Conservation (phyloP, 1,140 invertebrate genomes). For the Drosophila malerkotliana region DNA sequence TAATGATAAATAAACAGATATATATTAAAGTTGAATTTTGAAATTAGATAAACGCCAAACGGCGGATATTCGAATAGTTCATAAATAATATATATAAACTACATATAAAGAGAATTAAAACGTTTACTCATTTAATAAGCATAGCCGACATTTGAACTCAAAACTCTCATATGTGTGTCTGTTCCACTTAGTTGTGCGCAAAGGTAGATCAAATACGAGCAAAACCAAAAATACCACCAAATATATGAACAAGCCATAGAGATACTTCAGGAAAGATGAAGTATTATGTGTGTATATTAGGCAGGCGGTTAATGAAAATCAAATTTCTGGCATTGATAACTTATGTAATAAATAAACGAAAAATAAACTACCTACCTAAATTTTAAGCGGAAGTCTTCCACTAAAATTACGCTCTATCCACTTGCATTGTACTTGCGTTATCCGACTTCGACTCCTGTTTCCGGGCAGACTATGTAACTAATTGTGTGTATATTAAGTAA, state of each 20-base stretch:
- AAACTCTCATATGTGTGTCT: conserved; percentile 53
- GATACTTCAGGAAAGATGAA: conserved; percentile 21
- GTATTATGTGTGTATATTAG: conserved; percentile 37
- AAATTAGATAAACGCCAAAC: conserved; percentile 41
- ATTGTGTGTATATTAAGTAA: conserved; percentile 59
- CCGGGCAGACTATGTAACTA: conserved; percentile 35
- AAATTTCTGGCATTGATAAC: conserved; percentile 51
- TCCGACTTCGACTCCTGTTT: conserved; percentile 25
- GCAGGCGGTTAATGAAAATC: conserved; percentile 44
- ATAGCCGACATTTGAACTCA: conserved; percentile 67
- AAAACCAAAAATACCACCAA: conserved; percentile 33
- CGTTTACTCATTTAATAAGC: conserved; percentile 60
- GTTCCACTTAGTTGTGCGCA: conserved; percentile 57
- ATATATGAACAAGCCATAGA: conserved; percentile 33
- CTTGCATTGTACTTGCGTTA: conserved; percentile 43
- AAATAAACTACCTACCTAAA: conserved; percentile 55
- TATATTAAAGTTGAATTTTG: conserved; percentile 71
- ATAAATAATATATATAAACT: conserved; percentile 22
- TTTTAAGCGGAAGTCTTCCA: conserved; percentile 84
- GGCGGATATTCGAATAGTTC: conserved; percentile 37
- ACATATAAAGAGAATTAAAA: conserved; percentile 42
- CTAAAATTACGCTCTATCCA: conserved; percentile 74
- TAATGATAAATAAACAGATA: conserved; percentile 24
- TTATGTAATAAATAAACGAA: conserved; percentile 5
- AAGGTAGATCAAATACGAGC: conserved; percentile 51